Evolutionary conservation across 1,140 invertebrate species (phyloP).

Genomic region (Batillaria attramentaria): DNA sequence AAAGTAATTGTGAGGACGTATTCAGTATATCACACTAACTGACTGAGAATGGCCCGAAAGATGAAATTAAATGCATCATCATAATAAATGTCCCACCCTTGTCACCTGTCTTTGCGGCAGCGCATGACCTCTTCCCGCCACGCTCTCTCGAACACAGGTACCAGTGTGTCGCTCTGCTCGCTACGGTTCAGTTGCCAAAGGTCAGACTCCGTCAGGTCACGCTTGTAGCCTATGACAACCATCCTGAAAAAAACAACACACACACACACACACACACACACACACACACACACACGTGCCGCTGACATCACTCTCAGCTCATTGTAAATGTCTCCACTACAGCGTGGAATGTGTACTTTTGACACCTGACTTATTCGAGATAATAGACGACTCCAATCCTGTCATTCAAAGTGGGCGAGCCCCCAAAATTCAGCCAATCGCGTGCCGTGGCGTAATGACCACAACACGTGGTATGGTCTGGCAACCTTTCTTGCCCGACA

Average conservation of each 20-base stretch:
- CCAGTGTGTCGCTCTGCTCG: slow-evolving; percentile 85
- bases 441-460: neutral
- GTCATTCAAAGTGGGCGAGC: neutral
- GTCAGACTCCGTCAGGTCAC: slow-evolving; percentile 85
- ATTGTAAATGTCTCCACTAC: too few relatives aligned
- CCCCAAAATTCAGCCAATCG: neutral
- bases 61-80: too few relatives aligned
- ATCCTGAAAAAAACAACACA: too few relatives aligned
- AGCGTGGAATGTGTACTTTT: slow-evolving; percentile 91
- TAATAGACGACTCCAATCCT: neutral
- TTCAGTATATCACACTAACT: too few relatives aligned
- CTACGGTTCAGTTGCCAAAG: slow-evolving; percentile 91
- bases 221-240: slow-evolving; percentile 84
- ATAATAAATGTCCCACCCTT: too few relatives aligned
- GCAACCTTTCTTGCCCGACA: too few relatives aligned
- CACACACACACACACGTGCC: too few relatives aligned
- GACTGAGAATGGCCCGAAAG: too few relatives aligned
- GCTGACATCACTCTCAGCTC: slow-evolving; percentile 79
- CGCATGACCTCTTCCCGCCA: slow-evolving; percentile 77
- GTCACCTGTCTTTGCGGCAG: too few relatives aligned
- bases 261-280: too few relatives aligned
- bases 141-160: slow-evolving; percentile 87
- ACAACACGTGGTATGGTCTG: too few relatives aligned
- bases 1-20: too few relatives aligned
- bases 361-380: slow-evolving; percentile 83